These are phyloP conservation scores for Monopis laevigella DNA, from an alignment of 2,888 invertebrate species.

Conservation along the genomic window DNA sequence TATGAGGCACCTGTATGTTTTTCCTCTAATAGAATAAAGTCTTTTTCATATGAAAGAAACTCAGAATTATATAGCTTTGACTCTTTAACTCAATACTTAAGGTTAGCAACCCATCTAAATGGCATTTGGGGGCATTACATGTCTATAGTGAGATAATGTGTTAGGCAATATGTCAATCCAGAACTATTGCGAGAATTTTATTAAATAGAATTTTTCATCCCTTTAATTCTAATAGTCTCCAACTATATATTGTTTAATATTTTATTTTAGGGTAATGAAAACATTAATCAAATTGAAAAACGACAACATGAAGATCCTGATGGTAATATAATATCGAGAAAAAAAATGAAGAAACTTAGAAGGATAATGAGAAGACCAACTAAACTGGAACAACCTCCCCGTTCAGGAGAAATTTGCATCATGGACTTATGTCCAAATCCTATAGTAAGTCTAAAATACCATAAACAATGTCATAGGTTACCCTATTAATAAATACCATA, in stretches of 20 bases:
- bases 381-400: constrained; percentile 58
- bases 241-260: no score
- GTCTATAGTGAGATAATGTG: no score
- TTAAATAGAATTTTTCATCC: no score
- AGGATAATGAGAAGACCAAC: constrained; percentile 77
- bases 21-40: no score
- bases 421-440: constrained; percentile 76
- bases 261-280: constrained; percentile 34
- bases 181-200: no score
- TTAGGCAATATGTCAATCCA: neutral
- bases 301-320: constrained; percentile 72
- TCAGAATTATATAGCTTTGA: no score
- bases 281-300: constrained; percentile 35
- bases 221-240: no score
- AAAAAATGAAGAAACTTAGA: constrained; percentile 85
- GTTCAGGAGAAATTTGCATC: constrained; percentile 72
- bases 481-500: neutral
- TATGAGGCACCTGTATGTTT: no score
- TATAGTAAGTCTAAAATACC: constrained; percentile 59
- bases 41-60: no score
- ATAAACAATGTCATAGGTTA: neutral
- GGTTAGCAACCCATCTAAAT: no score
- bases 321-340: constrained; percentile 79
- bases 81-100: no score
- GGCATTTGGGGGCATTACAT: no score